Percentiles rank a stretch among this genome's conserved stretches.
phyloP scores from a whole-genome alignment of 53 echinoderm and acorn worm genomes.

The Holothuria scabra region DNA sequence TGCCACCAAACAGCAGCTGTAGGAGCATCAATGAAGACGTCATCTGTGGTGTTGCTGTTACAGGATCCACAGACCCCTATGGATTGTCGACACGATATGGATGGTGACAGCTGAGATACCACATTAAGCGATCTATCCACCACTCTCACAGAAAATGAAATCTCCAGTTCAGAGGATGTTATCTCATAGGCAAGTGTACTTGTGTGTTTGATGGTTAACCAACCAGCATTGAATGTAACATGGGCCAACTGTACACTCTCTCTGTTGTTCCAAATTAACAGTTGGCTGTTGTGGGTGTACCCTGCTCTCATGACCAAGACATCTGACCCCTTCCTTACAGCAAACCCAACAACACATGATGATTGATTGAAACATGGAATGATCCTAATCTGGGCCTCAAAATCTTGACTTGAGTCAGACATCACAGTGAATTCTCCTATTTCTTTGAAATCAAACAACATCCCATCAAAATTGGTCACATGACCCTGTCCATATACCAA shows the following conservation, averaged over 20 bases:
- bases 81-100: conserved; percentile 49
- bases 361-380: conserved; percentile 79
- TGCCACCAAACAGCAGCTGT: conserved; percentile 54
- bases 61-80: conserved; percentile 86
- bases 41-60: conserved; percentile 71
- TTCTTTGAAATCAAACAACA: conserved; percentile 88
- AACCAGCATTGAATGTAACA: conserved; percentile 31
- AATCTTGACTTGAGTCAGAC: conserved; percentile 24
- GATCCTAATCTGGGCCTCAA: conserved; percentile 68
- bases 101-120: conserved; percentile 39
- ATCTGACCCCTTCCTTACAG: conserved; percentile 50
- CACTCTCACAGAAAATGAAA: conserved; percentile 52
- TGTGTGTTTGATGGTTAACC: conserved; percentile 54
- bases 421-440: conserved; percentile 74
- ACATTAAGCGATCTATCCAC: conserved; percentile 70
- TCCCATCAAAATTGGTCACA: conserved; percentile 74
- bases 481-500: conserved; percentile 86
- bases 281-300: conserved; percentile 60
- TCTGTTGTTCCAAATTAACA: conserved; percentile 71
- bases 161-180: conserved; percentile 32
- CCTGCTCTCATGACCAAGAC: conserved; percentile 67
- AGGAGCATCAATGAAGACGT: conserved; percentile 56
- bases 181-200: conserved; percentile 65
- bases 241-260: conserved; percentile 41
- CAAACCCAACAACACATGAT: conserved; percentile 75